Conservation (phyloP, 2,797 vertebrate species). For the Acanthornis magna region DNA sequence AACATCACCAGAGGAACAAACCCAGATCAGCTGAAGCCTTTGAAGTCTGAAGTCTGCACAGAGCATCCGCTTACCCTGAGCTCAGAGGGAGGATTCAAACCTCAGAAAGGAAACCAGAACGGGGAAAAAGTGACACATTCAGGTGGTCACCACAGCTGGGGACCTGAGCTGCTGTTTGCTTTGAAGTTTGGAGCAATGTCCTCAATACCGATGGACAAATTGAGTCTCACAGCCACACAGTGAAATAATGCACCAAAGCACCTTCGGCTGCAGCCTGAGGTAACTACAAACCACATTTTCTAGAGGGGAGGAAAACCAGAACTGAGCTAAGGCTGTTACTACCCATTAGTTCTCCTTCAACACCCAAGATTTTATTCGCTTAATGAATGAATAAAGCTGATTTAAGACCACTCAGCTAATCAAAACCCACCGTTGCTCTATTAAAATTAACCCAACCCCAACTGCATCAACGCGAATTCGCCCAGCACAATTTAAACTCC, state of each 20-base stretch:
- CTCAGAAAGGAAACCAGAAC: background rate
- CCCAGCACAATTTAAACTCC: background rate
- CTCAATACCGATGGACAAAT: background rate
- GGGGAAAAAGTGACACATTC: background rate
- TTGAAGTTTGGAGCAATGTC: background rate
- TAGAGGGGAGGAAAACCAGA: accelerated
- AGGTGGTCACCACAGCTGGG: background rate
- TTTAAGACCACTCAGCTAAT: background rate
- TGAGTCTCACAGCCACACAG: accelerated
- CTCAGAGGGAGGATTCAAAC: background rate
- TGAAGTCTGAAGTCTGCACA: accelerated
- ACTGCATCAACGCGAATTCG: accelerated
- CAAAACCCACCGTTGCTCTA: background rate
- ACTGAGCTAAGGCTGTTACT: background rate
- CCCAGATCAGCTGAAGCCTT: background rate
- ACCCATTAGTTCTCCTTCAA: background rate
- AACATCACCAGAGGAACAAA: background rate
- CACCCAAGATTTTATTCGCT: background rate
- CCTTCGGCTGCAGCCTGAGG: background rate
- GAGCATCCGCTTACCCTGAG: background rate
- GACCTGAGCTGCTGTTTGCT: background rate
- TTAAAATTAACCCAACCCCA: background rate
- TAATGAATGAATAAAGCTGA: background rate
- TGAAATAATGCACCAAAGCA: background rate
- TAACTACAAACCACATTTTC: background rate